Percentiles rank a stretch among this genome's conserved stretches.
phyloP scores from a whole-genome alignment of 2,113 vertebrate genomes.

The Aepyceros melampus region DNA sequence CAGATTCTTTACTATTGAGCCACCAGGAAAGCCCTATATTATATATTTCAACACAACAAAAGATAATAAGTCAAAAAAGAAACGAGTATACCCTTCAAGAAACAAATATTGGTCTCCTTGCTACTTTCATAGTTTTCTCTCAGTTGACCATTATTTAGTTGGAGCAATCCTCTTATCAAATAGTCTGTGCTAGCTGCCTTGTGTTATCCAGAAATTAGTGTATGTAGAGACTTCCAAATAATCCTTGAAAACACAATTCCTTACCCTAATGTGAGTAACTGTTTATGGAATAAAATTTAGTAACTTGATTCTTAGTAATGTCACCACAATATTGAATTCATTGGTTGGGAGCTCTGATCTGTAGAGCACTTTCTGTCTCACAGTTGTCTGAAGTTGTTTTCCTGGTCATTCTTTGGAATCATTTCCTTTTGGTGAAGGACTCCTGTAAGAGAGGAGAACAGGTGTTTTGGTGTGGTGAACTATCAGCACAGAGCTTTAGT shows the following conservation, averaged over 20 bases:
- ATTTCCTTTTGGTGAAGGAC: neutral
- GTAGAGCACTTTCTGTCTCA: neutral
- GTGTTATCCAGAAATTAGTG: neutral
- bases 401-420: neutral
- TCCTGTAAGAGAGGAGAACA: neutral
- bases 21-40: neutral
- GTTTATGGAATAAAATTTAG: neutral
- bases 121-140: neutral
- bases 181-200: neutral
- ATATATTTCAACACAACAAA: neutral
- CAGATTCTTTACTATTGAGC: neutral
- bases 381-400: neutral
- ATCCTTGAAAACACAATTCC: neutral
- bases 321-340: neutral
- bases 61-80: neutral
- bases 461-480: neutral
- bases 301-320: neutral
- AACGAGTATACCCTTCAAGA: neutral
- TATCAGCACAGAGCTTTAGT: neutral
- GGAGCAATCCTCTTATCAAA: neutral
- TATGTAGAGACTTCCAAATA: neutral
- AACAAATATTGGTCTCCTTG: neutral
- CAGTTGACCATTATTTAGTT: neutral
- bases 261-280: neutral
- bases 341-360: neutral